Evolutionary conservation across 2,888 invertebrate species (phyloP), one percentile per base, ranked within the genome.

Genomic region (Tenodera sinensis): DNA sequence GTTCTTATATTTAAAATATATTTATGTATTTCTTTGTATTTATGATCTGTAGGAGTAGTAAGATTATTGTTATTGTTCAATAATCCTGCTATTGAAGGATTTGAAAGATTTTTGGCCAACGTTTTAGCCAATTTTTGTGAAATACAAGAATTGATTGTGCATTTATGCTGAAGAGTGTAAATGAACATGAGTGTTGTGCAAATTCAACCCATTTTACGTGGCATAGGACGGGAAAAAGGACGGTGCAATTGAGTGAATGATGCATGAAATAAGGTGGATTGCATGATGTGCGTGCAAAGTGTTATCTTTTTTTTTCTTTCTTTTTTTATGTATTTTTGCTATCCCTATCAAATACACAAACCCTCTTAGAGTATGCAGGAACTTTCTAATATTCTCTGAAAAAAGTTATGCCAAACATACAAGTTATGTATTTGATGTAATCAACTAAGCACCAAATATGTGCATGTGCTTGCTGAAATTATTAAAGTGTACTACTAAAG

Each of bases 161-260:
- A 71, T 71, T 71, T 71, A 71, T 71, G 54, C 54, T 85, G 85
- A 47, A 47, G 85, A 85, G 85, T 47, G 7, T 84, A 34, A 84
- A 25, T 84, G 84, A 84, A 84, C 27, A 54, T 54, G 27, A 85
- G 47, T 47, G 54, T 85, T 9, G 54, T 85, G 85, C 85, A 34
- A 25, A 54, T 85, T 42, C 85, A 47, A 34, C 54, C 84, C 85
- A 85, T 27, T 20, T 85, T 85, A 85, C 42, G 85, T 85, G 28
- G 71, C 87, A 42, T 47, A 89, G 89, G 89, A 89, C 89, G 89
- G 89, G 89, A 81, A 54, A 84, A 28, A 84, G 89, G 89, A 89
- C 89, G 89, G 89, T 89, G 89, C 89, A 89, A 28, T 84, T 83
- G 85, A 27, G 47, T 83, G 84, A 84, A 54, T 88, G 71, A 83